Base-by-base conservation (phyloP, 2,888 invertebrate species). In the Molorchus minor region DNA sequence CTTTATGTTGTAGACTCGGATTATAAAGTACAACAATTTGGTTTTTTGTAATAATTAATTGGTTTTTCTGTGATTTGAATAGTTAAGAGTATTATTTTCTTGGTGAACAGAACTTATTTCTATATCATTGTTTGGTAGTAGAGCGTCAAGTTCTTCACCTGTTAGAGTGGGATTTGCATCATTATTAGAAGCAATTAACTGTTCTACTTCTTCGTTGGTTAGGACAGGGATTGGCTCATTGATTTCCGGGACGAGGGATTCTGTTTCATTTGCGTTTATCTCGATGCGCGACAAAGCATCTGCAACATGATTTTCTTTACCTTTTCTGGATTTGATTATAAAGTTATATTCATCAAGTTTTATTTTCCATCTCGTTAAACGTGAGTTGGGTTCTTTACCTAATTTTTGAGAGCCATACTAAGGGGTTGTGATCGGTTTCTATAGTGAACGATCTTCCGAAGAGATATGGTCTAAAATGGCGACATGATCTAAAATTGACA, bases 321-420 rank as follows among this genome's bases (percentile, higher is more conserved):
- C 38, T 21, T 38, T 49, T 38, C 41, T 40, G 30, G 40, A 30
- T 25, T 41, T n/a, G 4, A 52, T 52, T 8, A 16, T 35, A 30
- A 29, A 52, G 7, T 47, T 21, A 33, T 33, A 46, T 17, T 46
- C 16, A 16, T 46, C 46, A 12, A 46, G 29, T 33, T 46, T 46
- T n/a, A 46, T 10, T 21, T 12, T 5, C 20, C 43, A 43, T 43
- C 43, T 19, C 13, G 33, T 12, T 19, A 46, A 46, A 30, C 46
- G 15, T 17, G 21, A 29, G 16, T 46, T 46, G 13, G 46, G 21
- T 46, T 36, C 36, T 46, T 46, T n/a, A n/a, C n/a, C n/a, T 30
- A n/a, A 33, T 8, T n/a, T 30, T 30, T 5, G 33, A 33, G 2
- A 49, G 49, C 49, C 49, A 49, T n/a, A 36, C 20, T 10, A 49